These are phyloP conservation scores for Anguilla japonica DNA, from an alignment of 2,113 vertebrate genomes.

Conservation along the genomic window DNA sequence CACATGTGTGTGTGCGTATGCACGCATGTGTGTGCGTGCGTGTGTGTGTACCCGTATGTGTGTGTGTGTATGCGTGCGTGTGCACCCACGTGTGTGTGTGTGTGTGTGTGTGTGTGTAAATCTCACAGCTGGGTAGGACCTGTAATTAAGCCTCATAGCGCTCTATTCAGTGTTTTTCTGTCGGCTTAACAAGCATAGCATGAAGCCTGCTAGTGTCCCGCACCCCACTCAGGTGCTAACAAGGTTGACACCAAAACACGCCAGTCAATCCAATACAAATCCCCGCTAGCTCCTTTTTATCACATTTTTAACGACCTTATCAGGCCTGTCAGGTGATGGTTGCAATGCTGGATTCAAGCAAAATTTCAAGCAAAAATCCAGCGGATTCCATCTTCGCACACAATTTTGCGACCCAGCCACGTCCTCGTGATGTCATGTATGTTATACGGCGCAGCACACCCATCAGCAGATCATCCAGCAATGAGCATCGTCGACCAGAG, in stretches of 20 bases:
- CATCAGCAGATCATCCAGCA: too few relatives aligned
- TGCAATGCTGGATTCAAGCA: too few relatives aligned
- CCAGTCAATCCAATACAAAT: not conserved
- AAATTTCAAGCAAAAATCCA: too few relatives aligned
- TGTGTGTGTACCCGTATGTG: not conserved
- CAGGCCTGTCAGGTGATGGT: too few relatives aligned
- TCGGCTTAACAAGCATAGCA: slow-evolving; percentile 45
- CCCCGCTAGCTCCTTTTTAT: too few relatives aligned
- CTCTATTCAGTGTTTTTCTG: slow-evolving; percentile 50
- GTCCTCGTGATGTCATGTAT: too few relatives aligned
- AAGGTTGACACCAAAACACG: slow-evolving; percentile 20
- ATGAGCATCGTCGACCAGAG: too few relatives aligned
- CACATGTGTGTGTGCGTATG: not conserved
- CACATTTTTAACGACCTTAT: too few relatives aligned
- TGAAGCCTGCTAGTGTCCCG: slow-evolving; percentile 32
- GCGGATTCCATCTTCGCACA: too few relatives aligned
- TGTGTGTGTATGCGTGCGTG: too few relatives aligned
- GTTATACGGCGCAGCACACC: too few relatives aligned
- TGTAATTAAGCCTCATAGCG: slow-evolving; percentile 52
- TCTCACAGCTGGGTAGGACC: slow-evolving; percentile 40
- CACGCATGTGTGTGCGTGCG: not conserved
- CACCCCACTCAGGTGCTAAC: slow-evolving; percentile 44
- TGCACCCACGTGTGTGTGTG: not conserved
- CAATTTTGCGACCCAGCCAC: too few relatives aligned
- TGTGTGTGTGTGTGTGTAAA: slow-evolving; percentile 41